Evolutionary conservation across 1,140 invertebrate genomes (phyloP), one percentile per base, ranked within the genome.

Genomic region (Meloidogyne hapla): DNA sequence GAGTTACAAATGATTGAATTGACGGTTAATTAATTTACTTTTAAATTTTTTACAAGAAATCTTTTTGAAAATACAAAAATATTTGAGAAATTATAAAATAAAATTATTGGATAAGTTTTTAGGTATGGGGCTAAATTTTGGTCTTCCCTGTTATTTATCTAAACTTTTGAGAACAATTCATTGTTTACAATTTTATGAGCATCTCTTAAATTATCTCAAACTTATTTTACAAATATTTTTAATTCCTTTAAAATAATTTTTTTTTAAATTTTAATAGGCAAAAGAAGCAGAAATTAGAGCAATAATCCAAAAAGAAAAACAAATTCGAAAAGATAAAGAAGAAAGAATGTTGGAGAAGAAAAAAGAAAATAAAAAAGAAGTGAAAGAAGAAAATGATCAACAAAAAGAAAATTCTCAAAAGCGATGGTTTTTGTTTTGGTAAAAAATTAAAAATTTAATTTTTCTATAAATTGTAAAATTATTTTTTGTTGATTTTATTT

Each of bases 361-460:
- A 66, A 5, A 33, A 8, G 3, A 13, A 40, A 2, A 13, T 18
- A 66, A 66, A 66, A 33, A 66, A 21, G 38, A 66, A 21, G 65
- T 66, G n/a, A 66, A 66, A 23, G 65, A 66, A 8, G 65, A 33
- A 56, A 56, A 56, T 56, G 13, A 42, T n/a, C n/a, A 66, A 33
- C 65, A 33, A 66, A 3, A 66, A 18, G 8, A 40, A 18, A 28
- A 4, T 66, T 66, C 15, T 6, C 15, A 66, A 23, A 66, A 66
- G 21, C 1, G 65, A 66, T 33, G 65, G 28, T 42, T 33, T 33
- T 33, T n/a, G 65, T 33, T 33, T 33, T 33, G 65, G 65, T 33
- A 66, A 42, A 42, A 66, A 63, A 8, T n/a, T 13, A 8, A 64
- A 64, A 8, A 8, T 26, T 40, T 26, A 65, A 15, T 26, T 26